Conservation (phyloP, 2,888 invertebrate species). For the Sinotaia quadrata region DNA sequence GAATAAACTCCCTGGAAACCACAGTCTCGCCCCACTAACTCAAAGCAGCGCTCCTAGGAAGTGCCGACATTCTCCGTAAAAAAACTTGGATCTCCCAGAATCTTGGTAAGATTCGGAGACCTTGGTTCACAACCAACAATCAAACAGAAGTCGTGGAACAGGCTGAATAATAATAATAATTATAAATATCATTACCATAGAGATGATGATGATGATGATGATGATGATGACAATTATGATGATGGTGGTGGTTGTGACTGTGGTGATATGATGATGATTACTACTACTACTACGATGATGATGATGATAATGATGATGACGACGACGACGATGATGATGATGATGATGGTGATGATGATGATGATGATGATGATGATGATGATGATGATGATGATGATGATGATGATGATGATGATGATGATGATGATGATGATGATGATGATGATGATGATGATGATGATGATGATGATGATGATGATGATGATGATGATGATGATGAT, state of each 20-base stretch:
- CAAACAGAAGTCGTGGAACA: not conserved
- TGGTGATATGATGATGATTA: too few relatives aligned
- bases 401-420: not conserved
- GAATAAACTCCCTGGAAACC: too few relatives aligned
- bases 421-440: not conserved
- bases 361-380: not conserved
- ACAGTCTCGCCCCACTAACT: too few relatives aligned
- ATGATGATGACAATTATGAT: too few relatives aligned
- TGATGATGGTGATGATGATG: constrained; percentile 6
- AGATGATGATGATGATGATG: constrained; percentile 1
- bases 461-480: not conserved
- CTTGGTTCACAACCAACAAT: too few relatives aligned
- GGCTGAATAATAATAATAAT: not conserved
- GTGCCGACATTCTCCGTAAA: too few relatives aligned
- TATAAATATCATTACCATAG: not conserved
- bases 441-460: not conserved
- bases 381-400: not conserved
- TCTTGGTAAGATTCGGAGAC: too few relatives aligned
- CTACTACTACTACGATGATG: too few relatives aligned
- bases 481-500: not conserved
- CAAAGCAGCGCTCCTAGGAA: too few relatives aligned
- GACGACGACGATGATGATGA: constrained; percentile 1
- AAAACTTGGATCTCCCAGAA: too few relatives aligned
- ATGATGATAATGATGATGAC: not conserved
- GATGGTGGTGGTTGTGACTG: too few relatives aligned